Conservation (phyloP, 2,888 invertebrate genomes). For the Thereva unica region DNA sequence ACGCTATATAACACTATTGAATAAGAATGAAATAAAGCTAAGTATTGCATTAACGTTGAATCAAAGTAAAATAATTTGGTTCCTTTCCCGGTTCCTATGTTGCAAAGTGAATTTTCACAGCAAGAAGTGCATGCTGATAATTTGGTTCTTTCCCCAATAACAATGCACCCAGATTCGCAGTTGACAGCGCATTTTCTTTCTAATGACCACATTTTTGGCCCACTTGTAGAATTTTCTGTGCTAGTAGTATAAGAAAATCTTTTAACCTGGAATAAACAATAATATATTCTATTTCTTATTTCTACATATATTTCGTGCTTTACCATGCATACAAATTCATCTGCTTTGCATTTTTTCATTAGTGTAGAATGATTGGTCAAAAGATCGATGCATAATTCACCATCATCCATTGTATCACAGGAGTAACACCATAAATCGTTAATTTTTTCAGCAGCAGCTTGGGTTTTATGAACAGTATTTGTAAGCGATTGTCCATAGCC, state of each 20-base stretch:
- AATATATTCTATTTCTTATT: background rate
- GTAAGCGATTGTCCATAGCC: constrained; percentile 57
- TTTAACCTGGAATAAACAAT: constrained; percentile 62
- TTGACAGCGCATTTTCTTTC: constrained; percentile 81
- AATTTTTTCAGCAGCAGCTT: constrained; percentile 75
- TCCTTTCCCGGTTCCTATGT: constrained; percentile 67
- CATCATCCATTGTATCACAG: constrained; percentile 77
- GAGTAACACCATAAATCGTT: constrained; percentile 82
- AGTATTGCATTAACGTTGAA: background rate
- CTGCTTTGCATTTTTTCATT: constrained; percentile 75
- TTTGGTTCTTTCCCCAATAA: constrained; percentile 87
- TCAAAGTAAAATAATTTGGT: constrained; percentile 49
- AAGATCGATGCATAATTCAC: constrained; percentile 72
- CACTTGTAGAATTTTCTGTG: constrained; percentile 76
- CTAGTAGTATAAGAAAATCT: constrained; percentile 82
- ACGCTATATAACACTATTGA: too few relatives aligned
- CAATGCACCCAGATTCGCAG: constrained; percentile 86
- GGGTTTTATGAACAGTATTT: constrained; percentile 74
- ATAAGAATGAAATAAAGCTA: too few relatives aligned
- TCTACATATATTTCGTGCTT: background rate
- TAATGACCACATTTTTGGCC: constrained; percentile 79
- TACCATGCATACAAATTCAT: constrained; percentile 78
- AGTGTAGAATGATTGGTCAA: constrained; percentile 65
- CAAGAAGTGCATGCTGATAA: constrained; percentile 86
- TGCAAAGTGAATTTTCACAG: constrained; percentile 78